phyloP scores from a whole-genome alignment of 1,140 invertebrate genomes.

The Conus ventricosus region DNA sequence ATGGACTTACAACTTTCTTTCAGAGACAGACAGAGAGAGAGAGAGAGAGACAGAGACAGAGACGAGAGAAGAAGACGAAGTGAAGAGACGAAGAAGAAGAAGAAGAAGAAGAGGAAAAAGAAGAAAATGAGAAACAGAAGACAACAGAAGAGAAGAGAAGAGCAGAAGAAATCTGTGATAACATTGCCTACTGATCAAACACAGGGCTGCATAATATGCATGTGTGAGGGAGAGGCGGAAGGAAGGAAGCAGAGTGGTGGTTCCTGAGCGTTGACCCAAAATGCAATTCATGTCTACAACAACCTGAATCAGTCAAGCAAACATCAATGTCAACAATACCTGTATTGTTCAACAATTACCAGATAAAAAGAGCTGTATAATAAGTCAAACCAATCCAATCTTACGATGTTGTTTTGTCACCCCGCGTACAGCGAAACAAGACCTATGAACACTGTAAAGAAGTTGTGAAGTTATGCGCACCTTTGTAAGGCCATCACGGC shows the following conservation, averaged over 20 bases:
- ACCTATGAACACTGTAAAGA: too few species aligned
- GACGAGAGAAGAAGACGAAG: neutral
- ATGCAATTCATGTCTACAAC: neutral
- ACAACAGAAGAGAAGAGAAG: neutral
- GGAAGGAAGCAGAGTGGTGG: neutral
- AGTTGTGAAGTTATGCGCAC: neutral
- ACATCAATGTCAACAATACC: slow-evolving; percentile 3
- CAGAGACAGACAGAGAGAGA: neutral
- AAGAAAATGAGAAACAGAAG: neutral
- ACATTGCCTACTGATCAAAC: too few species aligned
- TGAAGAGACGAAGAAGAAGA: neutral
- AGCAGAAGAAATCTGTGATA: too few species aligned
- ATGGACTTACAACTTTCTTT: too few species aligned
- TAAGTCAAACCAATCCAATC: too few species aligned
- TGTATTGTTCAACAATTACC: neutral
- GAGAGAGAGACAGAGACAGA: neutral
- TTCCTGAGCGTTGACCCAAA: neutral
- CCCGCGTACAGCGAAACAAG: too few species aligned
- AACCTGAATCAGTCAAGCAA: neutral
- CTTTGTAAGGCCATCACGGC: neutral
- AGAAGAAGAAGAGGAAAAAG: neutral
- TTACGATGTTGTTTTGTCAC: too few species aligned
- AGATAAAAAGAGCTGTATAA: too few species aligned
- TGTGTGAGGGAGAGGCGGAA: neutral
- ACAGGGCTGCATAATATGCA: too few species aligned